These are phyloP conservation scores for Notodonta dromedarius DNA, from an alignment of 2,888 invertebrate species.

Conservation along the genomic window DNA sequence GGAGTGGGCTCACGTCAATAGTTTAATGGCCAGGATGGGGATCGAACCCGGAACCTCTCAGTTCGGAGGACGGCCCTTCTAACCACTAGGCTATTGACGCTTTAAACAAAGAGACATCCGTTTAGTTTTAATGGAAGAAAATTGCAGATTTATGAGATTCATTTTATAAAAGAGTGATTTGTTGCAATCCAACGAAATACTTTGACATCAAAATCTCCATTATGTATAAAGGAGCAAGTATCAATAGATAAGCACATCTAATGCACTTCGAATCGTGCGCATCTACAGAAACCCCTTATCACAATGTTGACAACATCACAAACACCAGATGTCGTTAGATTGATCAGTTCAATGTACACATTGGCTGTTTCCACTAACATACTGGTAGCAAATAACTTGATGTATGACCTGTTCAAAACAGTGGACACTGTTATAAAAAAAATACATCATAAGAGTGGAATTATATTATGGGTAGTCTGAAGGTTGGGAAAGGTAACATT, in stretches of 20 bases:
- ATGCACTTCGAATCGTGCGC: neutral
- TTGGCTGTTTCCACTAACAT: constrained; percentile 34
- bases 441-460: neutral
- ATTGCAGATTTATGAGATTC: too few species aligned
- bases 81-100: too few species aligned
- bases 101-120: too few species aligned
- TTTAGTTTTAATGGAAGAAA: too few species aligned
- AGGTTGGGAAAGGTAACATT: neutral
- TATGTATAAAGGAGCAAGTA: neutral
- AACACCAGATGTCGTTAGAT: constrained; percentile 39
- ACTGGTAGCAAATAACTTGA: constrained; percentile 31
- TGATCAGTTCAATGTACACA: constrained; percentile 32
- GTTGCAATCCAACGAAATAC: too few species aligned
- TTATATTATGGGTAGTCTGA: neutral
- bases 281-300: neutral
- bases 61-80: too few species aligned
- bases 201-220: too few species aligned
- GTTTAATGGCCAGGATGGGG: too few species aligned
- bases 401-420: constrained; percentile 14
- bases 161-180: too few species aligned
- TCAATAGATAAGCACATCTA: neutral
- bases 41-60: too few species aligned
- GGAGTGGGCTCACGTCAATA: too few species aligned
- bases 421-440: neutral
- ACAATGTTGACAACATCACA: constrained; percentile 17